Base-by-base conservation (phyloP, 2,888 invertebrate genomes). In the Xanthia togata region DNA sequence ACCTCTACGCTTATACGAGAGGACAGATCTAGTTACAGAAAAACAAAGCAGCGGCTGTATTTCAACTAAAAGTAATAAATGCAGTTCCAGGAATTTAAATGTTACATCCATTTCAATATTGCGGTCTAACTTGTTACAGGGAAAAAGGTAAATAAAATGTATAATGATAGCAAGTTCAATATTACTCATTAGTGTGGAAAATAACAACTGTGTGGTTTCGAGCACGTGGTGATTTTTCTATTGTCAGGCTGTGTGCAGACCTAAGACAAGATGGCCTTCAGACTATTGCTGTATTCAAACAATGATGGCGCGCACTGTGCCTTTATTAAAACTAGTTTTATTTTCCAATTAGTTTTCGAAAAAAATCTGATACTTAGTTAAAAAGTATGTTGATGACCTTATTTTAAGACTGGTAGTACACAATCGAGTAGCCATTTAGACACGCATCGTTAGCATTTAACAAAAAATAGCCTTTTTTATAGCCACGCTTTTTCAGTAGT, bases 341-440 rank as follows among this genome's bases (percentile, higher is more conserved):
- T 31, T 69, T 50, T 31, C 20, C 4, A n/a, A 50, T 6, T 6
- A 57, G 1, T 20, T 44, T 53, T 57, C 14, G 0, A 63, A 69
- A 77, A 62, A 53, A 38, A 20, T 35, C 8, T 14, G 1, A 4
- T 14, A 35, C 4, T 17, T 26, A n/a, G n/a, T n/a, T n/a, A 57
- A 57, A 60, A 73, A 65, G 14, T 64, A 68, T 83, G 31, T 35
- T n/a, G 70, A 14, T 26, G 50, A 47, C 63, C 76, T 62, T 41
- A 80, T 79, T 86, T 44, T 83, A 86, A 83, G 80, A 68, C 81
- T 75, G 41, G 87, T 87, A 70, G 84, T 70, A 83, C 71, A 83
- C 73, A 67, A 72, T 75, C 70, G 80, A 68, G 59, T 47, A 57
- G 53, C 67, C 55, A 44, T 84, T 84, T 87, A 84, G 84, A 64